phyloP scores from a whole-genome alignment of 2,888 invertebrate species.

The Desoria tigrina region DNA sequence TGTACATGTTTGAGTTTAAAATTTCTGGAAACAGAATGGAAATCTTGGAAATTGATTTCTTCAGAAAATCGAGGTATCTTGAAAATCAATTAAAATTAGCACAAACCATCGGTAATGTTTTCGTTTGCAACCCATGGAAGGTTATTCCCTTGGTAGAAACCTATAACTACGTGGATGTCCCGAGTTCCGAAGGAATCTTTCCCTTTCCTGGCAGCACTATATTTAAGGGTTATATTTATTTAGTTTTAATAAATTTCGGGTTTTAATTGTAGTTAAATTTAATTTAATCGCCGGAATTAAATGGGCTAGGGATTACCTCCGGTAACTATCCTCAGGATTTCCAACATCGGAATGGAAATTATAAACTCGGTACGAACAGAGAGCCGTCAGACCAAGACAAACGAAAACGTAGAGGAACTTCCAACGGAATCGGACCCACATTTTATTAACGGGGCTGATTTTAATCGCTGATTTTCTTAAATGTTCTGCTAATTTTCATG shows the following conservation, averaged over 20 bases:
- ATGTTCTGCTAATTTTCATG: too few relatives aligned
- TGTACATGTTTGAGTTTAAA: slow-evolving; percentile 75
- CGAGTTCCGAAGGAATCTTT: slow-evolving; percentile 60
- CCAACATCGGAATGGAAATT: too few relatives aligned
- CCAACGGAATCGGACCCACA: slow-evolving; percentile 42
- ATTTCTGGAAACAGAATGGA: slow-evolving; percentile 61
- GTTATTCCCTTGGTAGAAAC: slow-evolving; percentile 82
- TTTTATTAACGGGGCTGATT: slow-evolving; percentile 20
- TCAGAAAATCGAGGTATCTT: not conserved
- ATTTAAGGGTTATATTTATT: too few relatives aligned
- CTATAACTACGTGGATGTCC: slow-evolving; percentile 68
- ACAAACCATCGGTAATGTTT: slow-evolving; percentile 74
- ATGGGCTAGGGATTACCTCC: too few relatives aligned
- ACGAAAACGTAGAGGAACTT: slow-evolving; percentile 37
- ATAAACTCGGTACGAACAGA: slow-evolving; percentile 25
- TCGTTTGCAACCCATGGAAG: slow-evolving; percentile 59
- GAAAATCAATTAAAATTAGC: not conserved
- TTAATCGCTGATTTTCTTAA: too few relatives aligned
- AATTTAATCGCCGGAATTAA: too few relatives aligned
- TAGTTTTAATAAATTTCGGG: slow-evolving; percentile 1
- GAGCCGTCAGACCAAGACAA: slow-evolving; percentile 30
- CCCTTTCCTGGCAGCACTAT: too few relatives aligned
- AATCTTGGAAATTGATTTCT: too few relatives aligned
- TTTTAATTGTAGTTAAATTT: too few relatives aligned
- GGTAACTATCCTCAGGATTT: too few relatives aligned